Percentiles rank a stretch among this genome's conserved stretches.
These are phyloP conservation scores for Leucoraja erinaceus DNA, from an alignment of 2,113 vertebrate species.

Conservation along the genomic window DNA sequence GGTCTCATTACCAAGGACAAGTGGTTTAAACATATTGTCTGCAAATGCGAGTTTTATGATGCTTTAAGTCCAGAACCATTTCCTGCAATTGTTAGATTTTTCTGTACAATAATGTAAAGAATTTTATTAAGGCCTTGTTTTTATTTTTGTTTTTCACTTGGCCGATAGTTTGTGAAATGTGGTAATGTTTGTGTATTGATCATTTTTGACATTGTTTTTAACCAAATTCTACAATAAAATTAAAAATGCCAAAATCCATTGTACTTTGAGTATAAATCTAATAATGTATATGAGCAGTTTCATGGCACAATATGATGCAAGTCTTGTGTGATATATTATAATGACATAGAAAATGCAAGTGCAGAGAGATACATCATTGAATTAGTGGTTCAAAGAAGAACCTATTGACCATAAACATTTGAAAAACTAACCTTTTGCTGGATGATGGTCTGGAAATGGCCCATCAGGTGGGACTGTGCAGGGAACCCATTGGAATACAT, in stretches of 20 bases:
- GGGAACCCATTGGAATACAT: too few species aligned
- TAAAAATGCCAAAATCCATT: not conserved
- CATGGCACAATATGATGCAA: not conserved
- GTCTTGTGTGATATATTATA: not conserved
- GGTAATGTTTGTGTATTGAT: not conserved
- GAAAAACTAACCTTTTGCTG: too few species aligned
- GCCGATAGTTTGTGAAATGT: not conserved
- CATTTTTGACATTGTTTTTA: constrained; percentile 18
- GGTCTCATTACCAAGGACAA: not conserved
- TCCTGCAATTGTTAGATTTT: not conserved
- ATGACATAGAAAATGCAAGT: not conserved
- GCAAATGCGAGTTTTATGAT: not conserved
- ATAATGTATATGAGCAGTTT: not conserved
- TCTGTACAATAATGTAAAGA: not conserved
- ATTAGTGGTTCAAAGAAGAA: too few species aligned
- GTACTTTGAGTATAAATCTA: not conserved
- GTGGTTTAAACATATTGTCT: not conserved
- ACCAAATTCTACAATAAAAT: constrained; percentile 23
- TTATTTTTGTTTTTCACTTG: not conserved
- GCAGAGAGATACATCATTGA: too few species aligned
- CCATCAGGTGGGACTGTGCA: too few species aligned
- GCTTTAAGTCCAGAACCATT: not conserved
- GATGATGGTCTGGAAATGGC: too few species aligned
- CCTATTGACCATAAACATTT: too few species aligned
- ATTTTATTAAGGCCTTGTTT: not conserved